These are phyloP conservation scores for Nasonovia ribisnigri DNA, from an alignment of 2,888 invertebrate genomes.

Conservation along the genomic window DNA sequence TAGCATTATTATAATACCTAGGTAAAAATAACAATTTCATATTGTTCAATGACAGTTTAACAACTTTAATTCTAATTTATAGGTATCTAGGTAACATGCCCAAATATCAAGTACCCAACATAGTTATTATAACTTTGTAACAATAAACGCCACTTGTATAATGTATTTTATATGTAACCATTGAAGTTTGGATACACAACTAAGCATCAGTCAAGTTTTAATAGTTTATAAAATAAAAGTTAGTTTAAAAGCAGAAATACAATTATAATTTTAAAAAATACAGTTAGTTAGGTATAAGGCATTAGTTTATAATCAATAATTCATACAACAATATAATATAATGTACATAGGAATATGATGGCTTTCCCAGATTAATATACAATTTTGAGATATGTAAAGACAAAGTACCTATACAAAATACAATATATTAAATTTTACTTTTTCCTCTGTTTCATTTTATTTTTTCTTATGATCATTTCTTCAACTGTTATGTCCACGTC, in stretches of 20 bases:
- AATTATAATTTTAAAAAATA: neutral
- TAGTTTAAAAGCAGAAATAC: neutral
- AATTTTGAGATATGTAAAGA: neutral
- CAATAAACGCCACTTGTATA: neutral
- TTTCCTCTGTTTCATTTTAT: slow-evolving; percentile 59
- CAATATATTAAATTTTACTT: slow-evolving; percentile 8
- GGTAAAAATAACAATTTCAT: neutral
- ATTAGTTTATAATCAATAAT: neutral
- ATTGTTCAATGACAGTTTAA: neutral
- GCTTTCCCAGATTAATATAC: neutral
- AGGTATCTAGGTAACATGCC: neutral
- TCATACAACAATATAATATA: neutral
- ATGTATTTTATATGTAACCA: neutral
- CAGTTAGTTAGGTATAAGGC: neutral
- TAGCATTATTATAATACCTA: neutral
- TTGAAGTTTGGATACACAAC: neutral
- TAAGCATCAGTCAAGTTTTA: neutral
- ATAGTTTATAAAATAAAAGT: neutral
- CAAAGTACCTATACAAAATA: neutral
- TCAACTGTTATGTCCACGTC: slow-evolving; percentile 57
- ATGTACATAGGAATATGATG: neutral
- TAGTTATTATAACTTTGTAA: neutral
- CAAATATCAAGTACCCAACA: neutral
- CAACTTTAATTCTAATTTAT: neutral
- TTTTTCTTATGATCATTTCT: slow-evolving; percentile 61